These are phyloP conservation scores for Linurgus olivaceus DNA, from an alignment of 2,797 vertebrate genomes.

Conservation along the genomic window DNA sequence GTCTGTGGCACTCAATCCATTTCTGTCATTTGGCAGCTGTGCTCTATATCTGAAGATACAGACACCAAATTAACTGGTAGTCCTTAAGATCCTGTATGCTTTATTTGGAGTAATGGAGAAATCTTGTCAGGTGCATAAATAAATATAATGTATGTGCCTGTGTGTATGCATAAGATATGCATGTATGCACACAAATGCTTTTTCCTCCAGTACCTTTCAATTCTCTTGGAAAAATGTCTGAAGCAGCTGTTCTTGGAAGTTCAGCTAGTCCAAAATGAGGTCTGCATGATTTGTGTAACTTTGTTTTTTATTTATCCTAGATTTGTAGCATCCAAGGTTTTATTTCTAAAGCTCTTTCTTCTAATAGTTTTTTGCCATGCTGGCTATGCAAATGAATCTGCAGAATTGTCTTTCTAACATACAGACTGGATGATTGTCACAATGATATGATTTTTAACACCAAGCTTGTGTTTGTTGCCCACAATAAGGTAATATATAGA, in stretches of 20 bases:
- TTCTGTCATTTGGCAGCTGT: not conserved
- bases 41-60: not conserved
- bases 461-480: not conserved
- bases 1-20: not conserved
- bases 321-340: not conserved
- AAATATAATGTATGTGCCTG: not conserved
- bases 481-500: not conserved
- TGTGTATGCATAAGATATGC: not conserved
- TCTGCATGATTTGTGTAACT: not conserved
- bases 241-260: not conserved
- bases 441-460: not conserved
- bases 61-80: not conserved
- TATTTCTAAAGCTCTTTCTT: not conserved
- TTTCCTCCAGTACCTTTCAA: not conserved
- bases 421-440: not conserved
- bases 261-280: not conserved
- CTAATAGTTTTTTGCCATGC: not conserved
- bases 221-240: not conserved
- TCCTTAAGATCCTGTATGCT: not conserved
- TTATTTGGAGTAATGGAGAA: not conserved
- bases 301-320: not conserved
- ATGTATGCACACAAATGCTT: not conserved
- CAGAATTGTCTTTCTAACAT: not conserved
- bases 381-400: not conserved
- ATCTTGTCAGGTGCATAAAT: fast-evolving